Percentiles rank a stretch among this genome's conserved stretches.
phyloP scores from a whole-genome alignment of 2,797 vertebrate genomes.

The Acipenser oxyrinchus region DNA sequence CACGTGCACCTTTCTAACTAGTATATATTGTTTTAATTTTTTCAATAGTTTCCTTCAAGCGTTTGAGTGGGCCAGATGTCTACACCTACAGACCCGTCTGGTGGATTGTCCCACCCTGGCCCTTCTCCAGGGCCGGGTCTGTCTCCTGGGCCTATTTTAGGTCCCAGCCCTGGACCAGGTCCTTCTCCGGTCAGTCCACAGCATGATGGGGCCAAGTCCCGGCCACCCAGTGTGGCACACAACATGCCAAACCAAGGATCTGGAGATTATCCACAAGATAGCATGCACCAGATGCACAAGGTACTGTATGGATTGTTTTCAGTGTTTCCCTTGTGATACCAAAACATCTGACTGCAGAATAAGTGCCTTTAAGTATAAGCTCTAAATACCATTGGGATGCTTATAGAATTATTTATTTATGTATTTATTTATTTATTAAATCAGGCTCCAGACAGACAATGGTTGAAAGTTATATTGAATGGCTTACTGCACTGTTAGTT shows the following conservation, averaged over 20 bases:
- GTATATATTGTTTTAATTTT: too few species aligned
- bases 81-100: slow-evolving; percentile 77
- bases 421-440: too few species aligned
- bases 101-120: slow-evolving; percentile 89
- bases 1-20: too few species aligned
- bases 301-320: slow-evolving; percentile 49
- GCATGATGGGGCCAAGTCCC: slow-evolving; percentile 97
- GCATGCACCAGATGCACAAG: slow-evolving; percentile 88
- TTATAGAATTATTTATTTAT: too few species aligned
- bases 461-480: too few species aligned
- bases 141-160: slow-evolving; percentile 89
- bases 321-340: background rate
- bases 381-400: too few species aligned
- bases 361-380: background rate
- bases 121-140: slow-evolving; percentile 88
- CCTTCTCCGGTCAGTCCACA: slow-evolving; percentile 95
- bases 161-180: slow-evolving; percentile 91
- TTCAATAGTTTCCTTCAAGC: too few species aligned
- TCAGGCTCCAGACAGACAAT: too few species aligned
- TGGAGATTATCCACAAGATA: slow-evolving; percentile 80
- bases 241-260: slow-evolving; percentile 73
- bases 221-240: slow-evolving; percentile 79
- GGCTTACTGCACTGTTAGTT: too few species aligned
- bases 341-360: too few species aligned
- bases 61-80: slow-evolving; percentile 68